Evolutionary conservation across 2,888 invertebrate genomes (phyloP).

Genomic region (Heterodera filipjevi): DNA sequence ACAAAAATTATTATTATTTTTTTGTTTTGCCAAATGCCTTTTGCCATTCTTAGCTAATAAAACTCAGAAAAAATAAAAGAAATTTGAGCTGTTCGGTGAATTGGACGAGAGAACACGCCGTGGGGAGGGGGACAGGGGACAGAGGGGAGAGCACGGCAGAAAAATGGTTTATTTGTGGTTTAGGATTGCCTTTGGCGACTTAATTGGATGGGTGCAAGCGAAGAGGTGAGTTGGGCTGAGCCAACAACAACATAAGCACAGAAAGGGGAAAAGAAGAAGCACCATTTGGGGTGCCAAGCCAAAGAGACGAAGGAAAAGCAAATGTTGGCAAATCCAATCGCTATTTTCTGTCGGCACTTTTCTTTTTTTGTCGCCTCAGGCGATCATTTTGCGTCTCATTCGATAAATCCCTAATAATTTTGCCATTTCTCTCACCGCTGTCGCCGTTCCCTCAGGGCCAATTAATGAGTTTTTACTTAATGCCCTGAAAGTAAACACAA

Average conservation of each 20-base stretch:
- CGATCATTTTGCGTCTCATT: too few relatives aligned
- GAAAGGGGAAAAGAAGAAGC: not conserved
- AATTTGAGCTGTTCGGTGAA: conserved; percentile 3
- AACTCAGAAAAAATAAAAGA: not conserved
- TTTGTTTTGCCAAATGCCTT: not conserved
- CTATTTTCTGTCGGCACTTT: too few relatives aligned
- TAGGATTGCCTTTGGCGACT: not conserved
- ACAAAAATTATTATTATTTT: not conserved
- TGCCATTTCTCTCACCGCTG: not conserved
- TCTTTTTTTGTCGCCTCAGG: too few relatives aligned
- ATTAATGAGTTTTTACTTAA: not conserved
- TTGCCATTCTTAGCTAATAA: not conserved
- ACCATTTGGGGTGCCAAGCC: too few relatives aligned
- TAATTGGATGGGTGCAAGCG: not conserved
- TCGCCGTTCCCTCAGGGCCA: not conserved
- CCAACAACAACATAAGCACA: not conserved
- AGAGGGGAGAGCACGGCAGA: not conserved
- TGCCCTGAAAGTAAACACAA: not conserved
- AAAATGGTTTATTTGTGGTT: not conserved
- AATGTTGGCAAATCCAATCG: too few relatives aligned
- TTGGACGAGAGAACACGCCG: not conserved
- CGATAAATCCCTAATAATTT: not conserved
- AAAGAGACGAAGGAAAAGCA: too few relatives aligned
- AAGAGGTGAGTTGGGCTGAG: not conserved
- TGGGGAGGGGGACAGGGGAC: not conserved